phyloP scores from a whole-genome alignment of 1,140 invertebrate species.

The Papilio dardanus region DNA sequence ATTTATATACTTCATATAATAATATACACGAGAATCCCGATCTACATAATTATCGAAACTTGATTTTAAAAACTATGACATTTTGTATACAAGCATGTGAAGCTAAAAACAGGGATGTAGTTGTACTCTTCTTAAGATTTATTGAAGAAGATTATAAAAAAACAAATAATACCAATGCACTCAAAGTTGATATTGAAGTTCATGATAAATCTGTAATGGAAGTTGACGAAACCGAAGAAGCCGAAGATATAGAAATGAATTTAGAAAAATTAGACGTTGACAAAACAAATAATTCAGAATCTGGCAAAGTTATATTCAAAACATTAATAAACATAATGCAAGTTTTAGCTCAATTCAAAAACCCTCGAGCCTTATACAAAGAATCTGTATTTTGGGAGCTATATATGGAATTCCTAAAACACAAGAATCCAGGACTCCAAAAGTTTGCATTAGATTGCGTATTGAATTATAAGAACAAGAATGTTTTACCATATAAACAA shows the following conservation, averaged over 20 bases:
- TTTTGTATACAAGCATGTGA: conserved; percentile 89
- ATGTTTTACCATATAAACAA: conserved; percentile 88
- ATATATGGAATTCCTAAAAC: conserved; percentile 90
- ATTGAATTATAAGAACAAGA: conserved; percentile 91
- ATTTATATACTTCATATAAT: conserved; percentile 70
- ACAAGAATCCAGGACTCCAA: conserved; percentile 90
- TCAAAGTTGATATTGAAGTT: conserved; percentile 68
- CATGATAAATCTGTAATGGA: conserved; percentile 58
- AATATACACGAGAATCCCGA: conserved; percentile 85
- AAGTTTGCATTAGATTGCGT: conserved; percentile 93
- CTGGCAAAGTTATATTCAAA: conserved; percentile 83
- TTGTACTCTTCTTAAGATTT: conserved; percentile 90
- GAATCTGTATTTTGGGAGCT: conserved; percentile 89
- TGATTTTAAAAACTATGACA: conserved; percentile 91
- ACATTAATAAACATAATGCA: conserved; percentile 88
- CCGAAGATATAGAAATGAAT: conserved; percentile 55
- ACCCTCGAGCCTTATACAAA: conserved; percentile 90
- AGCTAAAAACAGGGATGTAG: conserved; percentile 89
- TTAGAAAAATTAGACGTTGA: conserved; percentile 58
- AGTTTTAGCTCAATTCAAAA: conserved; percentile 90
- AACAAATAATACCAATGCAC: conserved; percentile 65
- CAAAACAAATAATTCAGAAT: conserved; percentile 67
- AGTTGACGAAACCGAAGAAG: conserved; percentile 63
- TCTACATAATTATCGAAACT: conserved; percentile 88
- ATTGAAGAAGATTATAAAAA: conserved; percentile 85